Evolutionary conservation across 2,797 vertebrate species (phyloP).

Genomic region (Thalassophryne amazonica): DNA sequence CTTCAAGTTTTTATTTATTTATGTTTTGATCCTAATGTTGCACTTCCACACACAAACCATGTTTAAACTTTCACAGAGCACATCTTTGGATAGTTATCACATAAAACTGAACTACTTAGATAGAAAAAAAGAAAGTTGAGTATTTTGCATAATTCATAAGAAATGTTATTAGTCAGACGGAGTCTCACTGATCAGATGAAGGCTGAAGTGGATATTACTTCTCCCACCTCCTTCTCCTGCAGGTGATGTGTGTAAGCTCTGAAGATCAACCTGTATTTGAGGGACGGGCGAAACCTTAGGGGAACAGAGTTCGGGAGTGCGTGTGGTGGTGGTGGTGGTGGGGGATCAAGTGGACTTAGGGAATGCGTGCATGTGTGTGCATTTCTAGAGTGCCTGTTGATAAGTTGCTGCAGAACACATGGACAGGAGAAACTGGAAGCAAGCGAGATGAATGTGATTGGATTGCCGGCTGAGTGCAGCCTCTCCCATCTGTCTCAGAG

Average conservation of each 20-base stretch:
- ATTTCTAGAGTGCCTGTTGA: slow-evolving; percentile 74
- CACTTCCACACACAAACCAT: slow-evolving; percentile 21
- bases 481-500: slow-evolving; percentile 86
- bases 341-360: slow-evolving; percentile 40
- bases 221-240: slow-evolving; percentile 23
- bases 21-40: slow-evolving; percentile 37
- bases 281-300: slow-evolving; percentile 34
- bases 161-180: slow-evolving; percentile 46
- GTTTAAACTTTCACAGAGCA: slow-evolving; percentile 16
- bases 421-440: slow-evolving; percentile 70
- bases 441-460: slow-evolving; percentile 84
- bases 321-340: neutral
- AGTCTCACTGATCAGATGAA: slow-evolving; percentile 54
- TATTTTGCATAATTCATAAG: slow-evolving; percentile 64
- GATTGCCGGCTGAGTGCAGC: slow-evolving; percentile 81
- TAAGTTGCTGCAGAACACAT: slow-evolving; percentile 76
- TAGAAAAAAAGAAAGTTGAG: slow-evolving; percentile 51
- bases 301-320: slow-evolving; percentile 5
- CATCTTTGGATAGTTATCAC: slow-evolving; percentile 23
- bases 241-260: slow-evolving; percentile 41
- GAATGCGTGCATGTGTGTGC: slow-evolving; percentile 35
- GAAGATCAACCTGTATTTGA: slow-evolving; percentile 35
- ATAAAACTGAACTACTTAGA: slow-evolving; percentile 50
- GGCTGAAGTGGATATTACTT: slow-evolving; percentile 53
- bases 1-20: slow-evolving; percentile 35